Conservation (phyloP, 1,140 invertebrate species). For the Hetaerina americana region DNA sequence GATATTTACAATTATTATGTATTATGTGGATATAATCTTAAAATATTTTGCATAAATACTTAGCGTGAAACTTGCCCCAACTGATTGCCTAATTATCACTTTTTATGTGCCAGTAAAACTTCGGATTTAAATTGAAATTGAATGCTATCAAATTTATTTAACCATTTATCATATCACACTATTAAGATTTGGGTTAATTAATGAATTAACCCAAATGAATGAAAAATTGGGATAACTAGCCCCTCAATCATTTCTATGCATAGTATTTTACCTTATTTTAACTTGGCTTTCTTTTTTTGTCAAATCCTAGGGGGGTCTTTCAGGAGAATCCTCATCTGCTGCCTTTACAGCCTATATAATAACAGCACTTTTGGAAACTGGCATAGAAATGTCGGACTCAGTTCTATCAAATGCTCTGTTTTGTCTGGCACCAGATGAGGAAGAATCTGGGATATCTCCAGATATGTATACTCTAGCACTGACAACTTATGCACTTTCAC, state of each 20-base stretch:
- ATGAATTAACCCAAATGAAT: background rate
- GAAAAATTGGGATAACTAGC: background rate
- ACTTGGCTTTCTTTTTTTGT: background rate
- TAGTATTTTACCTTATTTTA: background rate
- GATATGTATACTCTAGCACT: conserved; percentile 42
- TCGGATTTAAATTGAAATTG: too few species aligned
- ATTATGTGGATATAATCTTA: background rate
- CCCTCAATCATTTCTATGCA: background rate
- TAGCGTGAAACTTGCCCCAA: too few species aligned
- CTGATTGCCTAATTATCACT: too few species aligned
- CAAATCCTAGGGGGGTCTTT: conserved; percentile 42
- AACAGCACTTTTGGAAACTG: conserved; percentile 46
- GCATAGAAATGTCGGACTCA: conserved; percentile 27
- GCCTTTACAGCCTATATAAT: conserved; percentile 53
- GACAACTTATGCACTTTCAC: conserved; percentile 39
- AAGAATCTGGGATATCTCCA: conserved; percentile 14
- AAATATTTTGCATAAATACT: background rate
- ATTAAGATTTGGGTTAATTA: background rate
- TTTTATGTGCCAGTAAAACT: too few species aligned
- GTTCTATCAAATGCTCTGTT: conserved; percentile 36
- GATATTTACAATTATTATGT: too few species aligned
- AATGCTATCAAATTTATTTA: background rate
- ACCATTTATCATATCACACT: background rate
- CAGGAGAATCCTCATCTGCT: conserved; percentile 37
- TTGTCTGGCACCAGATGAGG: conserved; percentile 37